Evolutionary conservation across 1,140 invertebrate species (phyloP).

Genomic region (Drosophila miranda): DNA sequence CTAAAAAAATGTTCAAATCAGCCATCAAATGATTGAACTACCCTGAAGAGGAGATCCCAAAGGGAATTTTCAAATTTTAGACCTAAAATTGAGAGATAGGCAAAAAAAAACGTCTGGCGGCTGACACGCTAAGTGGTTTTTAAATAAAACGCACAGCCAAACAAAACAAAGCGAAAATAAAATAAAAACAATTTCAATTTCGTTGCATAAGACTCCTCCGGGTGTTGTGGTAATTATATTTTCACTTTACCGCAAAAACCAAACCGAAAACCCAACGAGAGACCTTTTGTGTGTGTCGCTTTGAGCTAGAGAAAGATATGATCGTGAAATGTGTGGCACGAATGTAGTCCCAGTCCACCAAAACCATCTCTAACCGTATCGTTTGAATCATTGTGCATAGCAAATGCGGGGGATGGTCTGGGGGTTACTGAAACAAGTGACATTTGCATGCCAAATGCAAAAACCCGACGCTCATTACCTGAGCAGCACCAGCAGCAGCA

Average conservation of each 20-base stretch:
- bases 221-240: slow-evolving; percentile 50
- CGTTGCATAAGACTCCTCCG: slow-evolving; percentile 34
- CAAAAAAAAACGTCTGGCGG: not conserved
- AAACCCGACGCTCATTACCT: slow-evolving; percentile 5
- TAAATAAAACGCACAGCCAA: slow-evolving; percentile 16
- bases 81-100: slow-evolving; percentile 1
- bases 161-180: not conserved
- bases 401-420: not conserved
- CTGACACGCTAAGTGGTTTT: slow-evolving; percentile 44
- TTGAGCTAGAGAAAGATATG: slow-evolving; percentile 34
- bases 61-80: slow-evolving; percentile 6
- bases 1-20: slow-evolving; percentile 11
- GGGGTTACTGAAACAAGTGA: slow-evolving; percentile 55
- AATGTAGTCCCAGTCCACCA: slow-evolving; percentile 8
- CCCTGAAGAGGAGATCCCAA: not conserved
- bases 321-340: slow-evolving; percentile 67
- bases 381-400: slow-evolving; percentile 55
- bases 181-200: slow-evolving; percentile 41
- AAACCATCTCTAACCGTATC: slow-evolving; percentile 38
- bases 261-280: slow-evolving; percentile 16
- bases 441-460: slow-evolving; percentile 76
- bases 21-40: slow-evolving; percentile 1
- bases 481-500: too few relatives aligned
- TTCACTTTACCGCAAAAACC: slow-evolving; percentile 52
- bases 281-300: slow-evolving; percentile 36